Conservation (phyloP, 1,140 invertebrate species). For the Solenopsis invicta region DNA sequence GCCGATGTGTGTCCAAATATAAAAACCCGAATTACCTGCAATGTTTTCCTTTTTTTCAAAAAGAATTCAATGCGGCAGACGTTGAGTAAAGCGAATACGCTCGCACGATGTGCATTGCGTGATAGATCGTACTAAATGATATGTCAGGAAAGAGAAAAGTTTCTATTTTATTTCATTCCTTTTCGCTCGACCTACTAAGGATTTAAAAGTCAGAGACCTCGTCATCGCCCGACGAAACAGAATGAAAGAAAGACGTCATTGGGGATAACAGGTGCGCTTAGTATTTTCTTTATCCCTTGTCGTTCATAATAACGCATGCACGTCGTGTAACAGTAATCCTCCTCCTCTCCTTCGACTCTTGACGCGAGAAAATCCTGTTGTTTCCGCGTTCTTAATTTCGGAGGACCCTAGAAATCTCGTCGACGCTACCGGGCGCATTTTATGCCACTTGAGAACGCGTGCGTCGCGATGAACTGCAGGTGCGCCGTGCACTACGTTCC, state of each 20-base stretch:
- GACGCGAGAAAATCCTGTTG: slow-evolving; percentile 66
- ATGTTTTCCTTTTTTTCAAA: not conserved
- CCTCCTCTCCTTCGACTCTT: slow-evolving; percentile 24
- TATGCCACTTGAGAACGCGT: not conserved
- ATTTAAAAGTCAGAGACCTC: slow-evolving; percentile 26
- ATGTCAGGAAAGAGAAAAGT: slow-evolving; percentile 5
- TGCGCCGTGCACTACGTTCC: not conserved
- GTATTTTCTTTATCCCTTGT: slow-evolving; percentile 6
- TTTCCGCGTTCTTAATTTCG: slow-evolving; percentile 53
- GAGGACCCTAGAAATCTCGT: slow-evolving; percentile 14
- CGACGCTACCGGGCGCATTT: not conserved
- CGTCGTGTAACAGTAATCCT: slow-evolving; percentile 51
- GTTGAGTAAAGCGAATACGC: not conserved
- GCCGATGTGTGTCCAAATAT: not conserved
- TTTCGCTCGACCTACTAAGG: slow-evolving; percentile 13
- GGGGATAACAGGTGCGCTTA: slow-evolving; percentile 50
- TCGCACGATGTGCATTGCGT: not conserved
- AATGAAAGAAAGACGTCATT: slow-evolving; percentile 36
- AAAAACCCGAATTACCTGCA: not conserved
- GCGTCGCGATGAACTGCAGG: not conserved
- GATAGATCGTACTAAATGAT: slow-evolving; percentile 2
- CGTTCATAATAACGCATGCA: slow-evolving; percentile 34
- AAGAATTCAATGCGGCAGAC: slow-evolving; percentile 12
- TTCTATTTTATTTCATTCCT: not conserved
- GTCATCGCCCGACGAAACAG: not conserved